Evolutionary conservation across 2,888 invertebrate species (phyloP), one percentile per base, ranked within the genome.

Genomic region (Notodonta dromedarius): DNA sequence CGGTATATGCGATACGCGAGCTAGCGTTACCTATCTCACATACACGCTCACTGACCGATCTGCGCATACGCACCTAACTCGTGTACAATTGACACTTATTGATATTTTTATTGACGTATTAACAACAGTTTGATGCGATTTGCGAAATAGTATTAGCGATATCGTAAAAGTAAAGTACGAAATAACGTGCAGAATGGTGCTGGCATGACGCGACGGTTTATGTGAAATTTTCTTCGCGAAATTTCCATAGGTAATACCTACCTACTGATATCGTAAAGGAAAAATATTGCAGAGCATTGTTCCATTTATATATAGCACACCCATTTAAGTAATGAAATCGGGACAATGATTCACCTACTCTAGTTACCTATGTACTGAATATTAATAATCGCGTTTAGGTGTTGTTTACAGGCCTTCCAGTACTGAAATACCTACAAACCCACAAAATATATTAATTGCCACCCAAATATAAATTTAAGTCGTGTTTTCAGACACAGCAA

Each of bases 1-100:
- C 46, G 69, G 89, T 83, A 89, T 90, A 91, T 89, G 90, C 88
- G 91, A 93, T 92, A 91, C 90, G 83, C 84, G 73, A 86, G 89
- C 87, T 93, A 87, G 88, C 89, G 86, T 91, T 91, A 91, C 93
- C 89, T 91, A 91, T 91, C 91, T 73, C 65, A 65, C 65, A 73
- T 60, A 53, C 57, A 78, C 73, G 70, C 68, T 66, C 13, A 35
- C 55, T 13, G 63, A 61, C 48, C 50, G 35, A 60, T 16, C 63
- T 44, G 69, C 70, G 70, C 71, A 65, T 63, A 73, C 76, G 71
- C 74, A 71, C 59, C 70, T 59, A 48, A 9, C 50, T 9, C 14
- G 13, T 54, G 9, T 14, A 9, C 62, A 63, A 74, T 59, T 59
- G 62, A 66, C 67, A 76, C 66, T 66, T 70, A 73, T 67, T 62